A percentile compares a stretch with the other conserved stretches of the same genome.
These are phyloP conservation scores for Aeoliscus strigatus DNA, from an alignment of 2,797 vertebrate species.

Conservation along the genomic window DNA sequence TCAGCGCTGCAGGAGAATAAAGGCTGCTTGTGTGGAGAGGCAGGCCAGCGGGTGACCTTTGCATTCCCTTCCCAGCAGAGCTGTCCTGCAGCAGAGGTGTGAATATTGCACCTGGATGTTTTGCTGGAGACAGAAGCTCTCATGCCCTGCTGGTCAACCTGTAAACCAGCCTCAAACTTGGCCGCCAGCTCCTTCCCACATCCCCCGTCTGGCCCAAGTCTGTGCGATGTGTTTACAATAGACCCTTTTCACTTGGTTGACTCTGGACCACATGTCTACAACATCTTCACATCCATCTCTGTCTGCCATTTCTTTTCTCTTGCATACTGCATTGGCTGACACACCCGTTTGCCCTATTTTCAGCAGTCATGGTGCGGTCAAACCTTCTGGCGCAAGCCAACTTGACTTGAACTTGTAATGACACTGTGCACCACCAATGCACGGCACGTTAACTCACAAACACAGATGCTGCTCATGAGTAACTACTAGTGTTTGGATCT, in stretches of 20 bases:
- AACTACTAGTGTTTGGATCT: constrained; percentile 9
- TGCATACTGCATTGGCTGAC: constrained; percentile 4
- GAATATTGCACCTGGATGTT: constrained; percentile 76
- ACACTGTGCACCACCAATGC: constrained; percentile 3
- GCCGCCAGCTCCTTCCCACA: constrained; percentile 26
- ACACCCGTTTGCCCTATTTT: constrained; percentile 10
- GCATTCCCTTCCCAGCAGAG: constrained; percentile 57
- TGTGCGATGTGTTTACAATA: constrained; percentile 47
- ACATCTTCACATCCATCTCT: constrained; percentile 18
- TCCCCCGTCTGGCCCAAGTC: constrained; percentile 26
- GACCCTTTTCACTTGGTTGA: constrained; percentile 31
- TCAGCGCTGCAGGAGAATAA: constrained; percentile 51
- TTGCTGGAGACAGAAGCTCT: constrained; percentile 59
- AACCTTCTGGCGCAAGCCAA: constrained; percentile 4
- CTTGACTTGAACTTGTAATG: constrained; percentile 16
- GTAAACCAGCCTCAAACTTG: constrained; percentile 51
- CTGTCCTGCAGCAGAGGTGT: constrained; percentile 56
- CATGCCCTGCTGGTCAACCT: constrained; percentile 61
- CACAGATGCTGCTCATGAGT: constrained; percentile 14
- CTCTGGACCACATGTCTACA: constrained; percentile 7
- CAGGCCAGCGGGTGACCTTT: constrained; percentile 57
- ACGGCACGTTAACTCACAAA: constrained; percentile 9
- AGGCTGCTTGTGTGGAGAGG: constrained; percentile 57
- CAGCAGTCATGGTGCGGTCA: constrained; percentile 4
- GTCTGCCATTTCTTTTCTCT: constrained; percentile 1